These are phyloP conservation scores for Teleopsis dalmanni DNA, from an alignment of 1,140 invertebrate species.

Conservation along the genomic window DNA sequence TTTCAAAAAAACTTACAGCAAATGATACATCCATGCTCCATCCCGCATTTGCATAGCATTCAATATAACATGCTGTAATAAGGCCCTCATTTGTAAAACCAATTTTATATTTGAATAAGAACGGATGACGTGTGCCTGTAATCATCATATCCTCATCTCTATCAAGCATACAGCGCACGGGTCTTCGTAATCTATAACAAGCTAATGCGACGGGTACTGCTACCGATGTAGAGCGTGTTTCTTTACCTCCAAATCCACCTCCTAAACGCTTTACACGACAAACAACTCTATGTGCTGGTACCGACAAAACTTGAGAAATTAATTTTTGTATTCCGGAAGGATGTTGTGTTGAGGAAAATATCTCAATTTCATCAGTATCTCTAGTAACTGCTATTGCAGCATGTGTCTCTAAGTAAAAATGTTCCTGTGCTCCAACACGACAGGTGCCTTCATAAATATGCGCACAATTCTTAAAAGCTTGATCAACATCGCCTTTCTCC, in stretches of 20 bases:
- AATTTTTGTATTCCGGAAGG: slow-evolving; percentile 70
- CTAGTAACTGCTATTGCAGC: slow-evolving; percentile 66
- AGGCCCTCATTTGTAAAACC: slow-evolving; percentile 69
- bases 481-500: slow-evolving; percentile 59
- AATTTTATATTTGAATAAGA: slow-evolving; percentile 78
- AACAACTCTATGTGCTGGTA: slow-evolving; percentile 69
- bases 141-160: slow-evolving; percentile 91
- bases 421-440: slow-evolving; percentile 85
- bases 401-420: slow-evolving; percentile 93
- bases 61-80: slow-evolving; percentile 61
- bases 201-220: slow-evolving; percentile 63
- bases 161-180: slow-evolving; percentile 83
- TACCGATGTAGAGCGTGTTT: slow-evolving; percentile 60
- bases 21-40: slow-evolving; percentile 75
- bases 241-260: slow-evolving; percentile 95
- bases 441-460: slow-evolving; percentile 65
- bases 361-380: slow-evolving; percentile 76
- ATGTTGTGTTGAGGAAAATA: slow-evolving; percentile 78
- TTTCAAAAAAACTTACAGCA: slow-evolving; percentile 60
- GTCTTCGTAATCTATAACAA: slow-evolving; percentile 62
- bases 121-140: slow-evolving; percentile 82
- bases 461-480: slow-evolving; percentile 57
- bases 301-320: slow-evolving; percentile 62
- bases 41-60: slow-evolving; percentile 78
- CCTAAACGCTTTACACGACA: slow-evolving; percentile 79